Evolutionary conservation across 2,113 vertebrate genomes (phyloP).

Genomic region (Triplophysa dalaica): DNA sequence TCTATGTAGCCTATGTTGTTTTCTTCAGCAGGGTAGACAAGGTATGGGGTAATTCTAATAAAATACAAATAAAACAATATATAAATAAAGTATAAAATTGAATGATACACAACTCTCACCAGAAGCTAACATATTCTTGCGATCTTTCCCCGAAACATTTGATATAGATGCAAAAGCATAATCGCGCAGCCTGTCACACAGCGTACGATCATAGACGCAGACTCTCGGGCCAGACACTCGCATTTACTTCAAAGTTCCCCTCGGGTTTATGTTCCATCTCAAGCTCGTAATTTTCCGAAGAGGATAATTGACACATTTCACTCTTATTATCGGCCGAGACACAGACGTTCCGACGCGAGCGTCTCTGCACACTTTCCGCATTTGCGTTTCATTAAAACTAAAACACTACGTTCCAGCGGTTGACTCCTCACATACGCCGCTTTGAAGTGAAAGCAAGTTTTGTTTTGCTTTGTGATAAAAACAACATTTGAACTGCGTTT

Average conservation of each 20-base stretch:
- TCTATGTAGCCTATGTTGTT: too few relatives aligned
- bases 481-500: conserved; percentile 72
- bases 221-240: conserved; percentile 25
- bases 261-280: conserved; percentile 40
- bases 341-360: conserved; percentile 60
- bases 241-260: conserved; percentile 35
- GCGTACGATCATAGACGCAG: conserved; percentile 14
- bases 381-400: conserved; percentile 70
- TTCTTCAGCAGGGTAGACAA: too few relatives aligned
- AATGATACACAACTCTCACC: too few relatives aligned
- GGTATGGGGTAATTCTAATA: too few relatives aligned
- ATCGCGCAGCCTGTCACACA: conserved; percentile 29
- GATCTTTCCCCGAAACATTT: not conserved
- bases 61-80: too few relatives aligned
- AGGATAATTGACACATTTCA: conserved; percentile 58
- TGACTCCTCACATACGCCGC: conserved; percentile 63
- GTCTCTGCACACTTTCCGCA: conserved; percentile 63
- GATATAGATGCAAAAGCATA: conserved; percentile 21
- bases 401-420: conserved; percentile 64
- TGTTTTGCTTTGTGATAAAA: conserved; percentile 80
- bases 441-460: conserved; percentile 73
- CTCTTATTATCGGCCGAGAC: conserved; percentile 28
- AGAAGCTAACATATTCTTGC: too few relatives aligned
- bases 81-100: too few relatives aligned
- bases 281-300: conserved; percentile 64